These are phyloP conservation scores for Coelopa pilipes DNA, from an alignment of 2,888 invertebrate genomes.

Conservation along the genomic window DNA sequence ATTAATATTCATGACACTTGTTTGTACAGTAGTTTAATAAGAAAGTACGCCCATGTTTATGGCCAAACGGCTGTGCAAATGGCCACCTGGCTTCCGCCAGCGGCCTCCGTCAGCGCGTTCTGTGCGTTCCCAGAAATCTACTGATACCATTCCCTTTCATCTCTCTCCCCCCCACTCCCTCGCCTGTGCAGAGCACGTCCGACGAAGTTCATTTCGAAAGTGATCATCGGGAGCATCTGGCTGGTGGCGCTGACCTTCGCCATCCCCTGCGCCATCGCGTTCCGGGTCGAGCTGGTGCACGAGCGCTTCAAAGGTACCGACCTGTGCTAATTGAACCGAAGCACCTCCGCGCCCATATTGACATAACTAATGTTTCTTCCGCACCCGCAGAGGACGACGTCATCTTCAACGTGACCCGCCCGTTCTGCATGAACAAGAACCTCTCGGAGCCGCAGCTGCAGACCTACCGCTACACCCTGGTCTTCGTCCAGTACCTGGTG, in stretches of 20 bases:
- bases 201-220: conserved; percentile 78
- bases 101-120: no score
- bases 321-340: no score
- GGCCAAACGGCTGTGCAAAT: no score
- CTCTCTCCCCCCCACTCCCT: not conserved
- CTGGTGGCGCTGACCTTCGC: conserved; percentile 74
- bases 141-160: not conserved
- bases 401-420: conserved; percentile 64
- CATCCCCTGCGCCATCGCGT: conserved; percentile 71
- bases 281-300: conserved; percentile 62
- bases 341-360: no score
- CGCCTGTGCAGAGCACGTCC: conserved; percentile 75
- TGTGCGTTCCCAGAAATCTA: not conserved
- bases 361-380: not conserved
- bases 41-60: no score
- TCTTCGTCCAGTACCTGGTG: conserved; percentile 77
- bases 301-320: conserved; percentile 60
- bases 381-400: conserved; percentile 56
- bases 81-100: no score
- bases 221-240: conserved; percentile 82
- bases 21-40: no score
- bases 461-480: conserved; percentile 69
- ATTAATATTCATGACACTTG: no score
- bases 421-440: conserved; percentile 69
- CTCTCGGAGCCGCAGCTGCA: conserved; percentile 68